Evolutionary conservation across 2,888 invertebrate genomes (phyloP).

Genomic region (Tanytarsus gracilentus): DNA sequence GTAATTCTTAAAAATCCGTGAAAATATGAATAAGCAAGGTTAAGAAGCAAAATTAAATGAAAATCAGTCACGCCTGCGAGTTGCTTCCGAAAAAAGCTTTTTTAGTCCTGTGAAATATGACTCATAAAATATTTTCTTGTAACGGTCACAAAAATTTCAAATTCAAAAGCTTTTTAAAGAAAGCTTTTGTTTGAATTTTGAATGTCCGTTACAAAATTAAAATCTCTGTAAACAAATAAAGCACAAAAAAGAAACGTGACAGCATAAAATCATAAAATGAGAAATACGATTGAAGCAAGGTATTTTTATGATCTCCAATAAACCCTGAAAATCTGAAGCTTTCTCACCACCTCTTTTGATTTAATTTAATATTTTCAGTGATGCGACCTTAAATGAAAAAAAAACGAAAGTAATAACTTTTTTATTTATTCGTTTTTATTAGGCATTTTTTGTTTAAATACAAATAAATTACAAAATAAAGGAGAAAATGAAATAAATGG

Average conservation of each 20-base stretch:
- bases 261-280: background rate
- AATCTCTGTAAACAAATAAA: background rate
- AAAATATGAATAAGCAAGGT: too few species aligned
- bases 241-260: background rate
- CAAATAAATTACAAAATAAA: slow-evolving; percentile 26
- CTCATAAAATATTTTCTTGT: background rate
- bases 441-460: slow-evolving; percentile 24
- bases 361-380: too few species aligned
- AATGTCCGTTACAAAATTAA: background rate
- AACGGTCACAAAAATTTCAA: background rate
- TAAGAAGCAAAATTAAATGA: too few species aligned
- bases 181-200: background rate
- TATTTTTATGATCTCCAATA: background rate
- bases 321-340: slow-evolving; percentile 9
- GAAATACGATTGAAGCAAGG: background rate
- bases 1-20: too few species aligned
- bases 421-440: slow-evolving; percentile 26
- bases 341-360: background rate
- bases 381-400: too few species aligned
- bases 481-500: too few species aligned
- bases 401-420: too few species aligned
- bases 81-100: too few species aligned
- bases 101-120: background rate
- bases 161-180: background rate
- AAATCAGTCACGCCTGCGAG: too few species aligned